Base-by-base conservation (phyloP, 1,140 invertebrate genomes). In the Archivesica marissinica region DNA sequence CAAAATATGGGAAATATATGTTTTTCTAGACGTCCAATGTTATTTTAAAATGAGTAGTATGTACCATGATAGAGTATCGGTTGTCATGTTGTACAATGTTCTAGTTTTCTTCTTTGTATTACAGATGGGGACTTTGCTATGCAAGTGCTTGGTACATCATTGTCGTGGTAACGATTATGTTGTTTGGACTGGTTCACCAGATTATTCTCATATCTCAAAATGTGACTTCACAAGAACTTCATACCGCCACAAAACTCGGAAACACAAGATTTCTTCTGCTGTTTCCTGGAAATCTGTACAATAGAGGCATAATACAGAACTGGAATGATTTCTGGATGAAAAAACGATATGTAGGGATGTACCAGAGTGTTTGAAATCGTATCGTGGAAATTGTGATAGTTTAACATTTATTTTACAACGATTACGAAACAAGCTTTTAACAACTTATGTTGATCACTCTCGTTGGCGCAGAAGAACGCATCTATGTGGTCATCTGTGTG, bases 141-240 rank as follows among this genome's bases (percentile, higher is more conserved):
- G 91, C 92, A 9, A 86, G 87, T 44, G 88, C 87, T 0, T 87
- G 87, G 35, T 92, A 92, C 79, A 78, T 85, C 0, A 25, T 89
- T 6, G 41, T 89, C 13, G 85, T 83, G 25, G 64, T 78, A 9
- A 33, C 54, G 17, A 38, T 91, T 17, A 89, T 93, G 84, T 41
- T 30, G 20, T n/a, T 91, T 15, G 86, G 87, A 2, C 84, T 92
- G 4, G 3, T 92, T 30, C 89, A 92, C 38, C 92, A 93, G 80
- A 0, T 91, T 11, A 13, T 92, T 2, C 88, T 92, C 50, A 93
- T 93, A 74, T 90, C 88, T 50, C 92, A 93, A 85, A 93, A 93
- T 81, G 13, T 91, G 6, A 93, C 92, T 0, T 89, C 88, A 11
- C 91, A 93, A 70, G 92, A 93, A 64, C 74, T 92, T 15, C 88